phyloP scores from a whole-genome alignment of 2,113 vertebrate genomes.

The Mellivora capensis region DNA sequence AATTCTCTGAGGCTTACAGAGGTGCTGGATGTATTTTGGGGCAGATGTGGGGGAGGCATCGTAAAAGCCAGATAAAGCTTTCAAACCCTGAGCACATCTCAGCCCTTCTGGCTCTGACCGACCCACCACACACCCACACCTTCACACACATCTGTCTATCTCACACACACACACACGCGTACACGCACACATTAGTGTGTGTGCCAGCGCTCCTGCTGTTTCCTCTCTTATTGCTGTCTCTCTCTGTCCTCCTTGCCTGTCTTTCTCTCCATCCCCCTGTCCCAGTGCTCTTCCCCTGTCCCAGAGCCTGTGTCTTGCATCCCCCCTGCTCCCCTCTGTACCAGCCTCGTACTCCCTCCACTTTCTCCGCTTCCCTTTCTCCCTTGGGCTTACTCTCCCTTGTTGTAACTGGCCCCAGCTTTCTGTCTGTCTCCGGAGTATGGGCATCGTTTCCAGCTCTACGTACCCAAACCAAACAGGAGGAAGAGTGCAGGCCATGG shows the following conservation, averaged over 20 bases:
- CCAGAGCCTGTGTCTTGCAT: no score
- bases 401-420: not conserved
- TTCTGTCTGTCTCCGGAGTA: not conserved
- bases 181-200: fast-evolving
- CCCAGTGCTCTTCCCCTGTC: not conserved
- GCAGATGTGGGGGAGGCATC: not conserved
- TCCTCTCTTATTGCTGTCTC: not conserved
- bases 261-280: not conserved
- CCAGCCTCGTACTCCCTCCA: not conserved
- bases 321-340: no score
- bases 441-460: not conserved
- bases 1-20: not conserved
- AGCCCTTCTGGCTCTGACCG: no score
- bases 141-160: not conserved
- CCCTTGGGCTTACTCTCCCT: no score
- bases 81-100: not conserved
- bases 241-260: fast-evolving
- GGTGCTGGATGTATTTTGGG: no score
- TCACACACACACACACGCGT: not conserved
- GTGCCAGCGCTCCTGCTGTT: fast-evolving
- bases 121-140: not conserved
- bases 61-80: not conserved
- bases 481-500: no score
- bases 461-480: not conserved
- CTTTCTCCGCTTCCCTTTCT: not conserved